Percentiles rank a stretch among this genome's conserved stretches.
phyloP scores from a whole-genome alignment of 2,888 invertebrate species.

The Fragum whitleyi region DNA sequence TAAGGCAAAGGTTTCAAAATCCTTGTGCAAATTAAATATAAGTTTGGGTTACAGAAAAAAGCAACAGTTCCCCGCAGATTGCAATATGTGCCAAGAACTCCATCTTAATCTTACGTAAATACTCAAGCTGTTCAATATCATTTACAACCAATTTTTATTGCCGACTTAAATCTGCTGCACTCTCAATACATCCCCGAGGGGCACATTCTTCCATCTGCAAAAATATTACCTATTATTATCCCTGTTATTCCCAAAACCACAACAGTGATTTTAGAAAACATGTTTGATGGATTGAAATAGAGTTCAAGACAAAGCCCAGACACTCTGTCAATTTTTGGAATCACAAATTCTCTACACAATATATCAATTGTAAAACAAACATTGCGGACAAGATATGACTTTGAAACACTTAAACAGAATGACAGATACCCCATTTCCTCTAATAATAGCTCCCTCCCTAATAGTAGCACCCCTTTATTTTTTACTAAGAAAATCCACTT shows the following conservation, averaged over 20 bases:
- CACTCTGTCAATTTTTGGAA: background rate
- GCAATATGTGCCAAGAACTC: too few relatives aligned
- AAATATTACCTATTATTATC: background rate
- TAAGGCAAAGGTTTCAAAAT: too few relatives aligned
- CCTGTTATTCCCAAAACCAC: background rate
- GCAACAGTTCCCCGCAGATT: too few relatives aligned
- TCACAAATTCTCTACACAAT: background rate
- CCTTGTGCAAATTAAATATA: too few relatives aligned
- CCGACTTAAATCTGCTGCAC: background rate
- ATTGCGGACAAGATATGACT: too few relatives aligned
- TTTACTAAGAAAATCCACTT: too few relatives aligned
- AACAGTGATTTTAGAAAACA: background rate
- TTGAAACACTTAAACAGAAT: too few relatives aligned
- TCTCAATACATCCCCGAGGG: background rate
- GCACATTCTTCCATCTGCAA: background rate
- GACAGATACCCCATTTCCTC: too few relatives aligned
- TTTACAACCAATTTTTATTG: background rate
- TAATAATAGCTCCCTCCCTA: too few relatives aligned
- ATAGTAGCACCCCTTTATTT: too few relatives aligned
- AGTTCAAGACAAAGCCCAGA: background rate
- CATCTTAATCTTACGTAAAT: background rate
- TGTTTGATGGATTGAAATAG: background rate
- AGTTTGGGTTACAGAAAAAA: too few relatives aligned
- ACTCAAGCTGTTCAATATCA: background rate
- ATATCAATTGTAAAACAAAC: too few relatives aligned